Percentiles rank a stretch among this genome's conserved stretches.
Conservation (phyloP, 1,140 invertebrate genomes). For the Trachymyrmex cornetzi region DNA sequence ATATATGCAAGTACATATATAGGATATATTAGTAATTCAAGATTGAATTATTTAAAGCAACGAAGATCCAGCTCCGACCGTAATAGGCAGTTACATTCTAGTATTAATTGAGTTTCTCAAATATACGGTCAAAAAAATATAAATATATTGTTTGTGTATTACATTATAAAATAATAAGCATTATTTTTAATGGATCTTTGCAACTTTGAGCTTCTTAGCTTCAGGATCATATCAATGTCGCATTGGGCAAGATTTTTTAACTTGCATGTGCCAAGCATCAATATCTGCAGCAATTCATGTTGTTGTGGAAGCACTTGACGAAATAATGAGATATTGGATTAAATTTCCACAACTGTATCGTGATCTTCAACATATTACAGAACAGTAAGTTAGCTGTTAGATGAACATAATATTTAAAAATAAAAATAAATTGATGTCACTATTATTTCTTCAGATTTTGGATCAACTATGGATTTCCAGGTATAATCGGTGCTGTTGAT, state of each 20-base stretch:
- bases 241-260: not conserved
- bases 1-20: too few species aligned
- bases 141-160: too few species aligned
- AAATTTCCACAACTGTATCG: constrained; percentile 1
- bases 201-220: not conserved
- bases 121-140: too few species aligned
- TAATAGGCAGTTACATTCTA: too few species aligned
- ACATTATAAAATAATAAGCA: not conserved
- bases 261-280: constrained; percentile 19
- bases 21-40: too few species aligned
- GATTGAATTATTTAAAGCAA: too few species aligned
- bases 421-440: constrained; percentile 2
- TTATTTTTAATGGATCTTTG: not conserved
- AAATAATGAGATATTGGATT: constrained; percentile 6
- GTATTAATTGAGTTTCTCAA: too few species aligned
- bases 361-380: not conserved
- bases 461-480: not conserved
- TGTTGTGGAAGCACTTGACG: not conserved
- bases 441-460: constrained; percentile 19
- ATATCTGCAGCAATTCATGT: not conserved
- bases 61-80: too few species aligned
- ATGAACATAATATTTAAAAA: constrained; percentile 1
- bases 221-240: not conserved
- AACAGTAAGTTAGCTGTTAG: not conserved
- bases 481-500: not conserved